A percentile compares a stretch with the other conserved stretches of the same genome.
Conservation (phyloP, 2,888 invertebrate genomes). For the Limnephilus auricula region DNA sequence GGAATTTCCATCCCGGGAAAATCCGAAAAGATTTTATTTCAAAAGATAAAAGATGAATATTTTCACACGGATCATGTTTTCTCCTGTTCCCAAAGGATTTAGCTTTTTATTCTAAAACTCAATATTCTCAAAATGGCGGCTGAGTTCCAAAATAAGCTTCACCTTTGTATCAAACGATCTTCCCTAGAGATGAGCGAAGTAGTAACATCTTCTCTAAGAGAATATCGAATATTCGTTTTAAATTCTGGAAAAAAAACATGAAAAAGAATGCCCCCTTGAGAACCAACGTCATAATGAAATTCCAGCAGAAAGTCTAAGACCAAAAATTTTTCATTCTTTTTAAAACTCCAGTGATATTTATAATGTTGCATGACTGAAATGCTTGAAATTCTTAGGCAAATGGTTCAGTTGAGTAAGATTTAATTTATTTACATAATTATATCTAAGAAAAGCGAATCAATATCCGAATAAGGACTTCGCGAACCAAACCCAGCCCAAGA, state of each 20-base stretch:
- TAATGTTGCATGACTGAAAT: neutral
- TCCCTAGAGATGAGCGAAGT: conserved; percentile 33
- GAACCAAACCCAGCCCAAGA: neutral
- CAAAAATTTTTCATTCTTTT: neutral
- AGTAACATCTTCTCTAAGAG: conserved; percentile 27
- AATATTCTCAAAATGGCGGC: conserved; percentile 49
- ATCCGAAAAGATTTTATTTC: conserved; percentile 40
- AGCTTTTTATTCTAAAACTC: conserved; percentile 51
- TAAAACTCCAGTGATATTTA: neutral
- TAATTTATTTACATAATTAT: neutral
- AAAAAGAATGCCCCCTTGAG: conserved; percentile 26
- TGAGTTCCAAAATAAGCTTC: conserved; percentile 40
- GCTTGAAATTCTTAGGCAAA: neutral
- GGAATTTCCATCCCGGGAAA: neutral
- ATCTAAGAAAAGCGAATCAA: neutral
- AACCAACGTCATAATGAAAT: conserved; percentile 43
- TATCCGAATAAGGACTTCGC: neutral
- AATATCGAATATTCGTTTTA: conserved; percentile 44
- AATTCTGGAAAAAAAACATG: conserved; percentile 36
- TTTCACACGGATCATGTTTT: conserved; percentile 49
- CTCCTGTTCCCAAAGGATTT: conserved; percentile 16
- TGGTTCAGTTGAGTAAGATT: neutral
- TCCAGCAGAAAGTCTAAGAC: neutral
- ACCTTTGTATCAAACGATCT: conserved; percentile 49
- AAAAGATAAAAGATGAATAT: conserved; percentile 41